Evolutionary conservation across 2,113 vertebrate species (phyloP).

Genomic region (Camelus bactrianus): DNA sequence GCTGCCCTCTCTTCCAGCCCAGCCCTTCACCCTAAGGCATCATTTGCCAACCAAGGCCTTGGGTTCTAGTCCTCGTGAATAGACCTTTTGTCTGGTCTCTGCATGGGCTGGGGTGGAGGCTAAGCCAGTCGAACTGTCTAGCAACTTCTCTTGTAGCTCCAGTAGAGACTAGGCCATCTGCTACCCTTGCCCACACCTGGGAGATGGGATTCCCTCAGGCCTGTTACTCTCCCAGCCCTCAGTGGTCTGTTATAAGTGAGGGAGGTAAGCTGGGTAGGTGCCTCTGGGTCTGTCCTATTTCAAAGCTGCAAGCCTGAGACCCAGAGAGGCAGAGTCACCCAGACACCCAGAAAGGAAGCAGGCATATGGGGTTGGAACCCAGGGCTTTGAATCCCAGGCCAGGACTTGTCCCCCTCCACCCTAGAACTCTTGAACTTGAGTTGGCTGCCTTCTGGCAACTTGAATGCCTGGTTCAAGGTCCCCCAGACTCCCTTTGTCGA

Average conservation of each 20-base stretch:
- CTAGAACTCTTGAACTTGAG: not conserved
- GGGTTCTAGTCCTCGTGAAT: not conserved
- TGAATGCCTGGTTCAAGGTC: not conserved
- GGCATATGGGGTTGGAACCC: not conserved
- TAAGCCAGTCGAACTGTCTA: not conserved
- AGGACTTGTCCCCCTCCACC: not conserved
- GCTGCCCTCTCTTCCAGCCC: not conserved
- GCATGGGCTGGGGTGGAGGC: not conserved
- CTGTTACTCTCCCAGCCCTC: not conserved
- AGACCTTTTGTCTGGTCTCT: not conserved
- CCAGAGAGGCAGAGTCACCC: not conserved
- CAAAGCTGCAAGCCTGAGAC: not conserved
- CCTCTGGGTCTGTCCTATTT: not conserved
- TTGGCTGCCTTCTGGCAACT: not conserved
- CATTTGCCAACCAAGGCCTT: not conserved
- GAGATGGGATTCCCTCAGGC: not conserved
- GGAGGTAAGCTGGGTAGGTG: not conserved
- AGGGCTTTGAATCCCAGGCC: not conserved
- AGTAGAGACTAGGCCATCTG: not conserved
- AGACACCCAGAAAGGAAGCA: not conserved
- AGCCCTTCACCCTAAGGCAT: not conserved
- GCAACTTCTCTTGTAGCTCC: not conserved
- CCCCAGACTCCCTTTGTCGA: not conserved
- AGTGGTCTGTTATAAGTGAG: not conserved
- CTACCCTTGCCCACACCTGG: not conserved